phyloP scores from a whole-genome alignment of 2,888 invertebrate species.

The Xestobium rufovillosum region DNA sequence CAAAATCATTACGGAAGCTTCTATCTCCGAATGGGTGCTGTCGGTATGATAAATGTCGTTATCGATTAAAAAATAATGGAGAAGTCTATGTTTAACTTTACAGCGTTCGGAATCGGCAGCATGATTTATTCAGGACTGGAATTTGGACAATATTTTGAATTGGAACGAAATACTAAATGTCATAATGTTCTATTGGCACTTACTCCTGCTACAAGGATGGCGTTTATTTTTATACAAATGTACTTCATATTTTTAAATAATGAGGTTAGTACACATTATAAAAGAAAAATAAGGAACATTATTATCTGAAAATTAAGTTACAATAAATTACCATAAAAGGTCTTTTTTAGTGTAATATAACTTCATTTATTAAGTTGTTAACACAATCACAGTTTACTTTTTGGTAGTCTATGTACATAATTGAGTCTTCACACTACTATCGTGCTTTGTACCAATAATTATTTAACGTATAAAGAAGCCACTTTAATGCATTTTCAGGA shows the following conservation, averaged over 20 bases:
- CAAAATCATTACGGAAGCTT: slow-evolving; percentile 85
- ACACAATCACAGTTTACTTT: too few relatives aligned
- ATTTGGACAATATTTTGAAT: slow-evolving; percentile 92
- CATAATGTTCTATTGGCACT: slow-evolving; percentile 84
- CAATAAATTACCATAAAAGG: too few relatives aligned
- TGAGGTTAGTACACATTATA: slow-evolving; percentile 57
- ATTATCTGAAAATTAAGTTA: too few relatives aligned
- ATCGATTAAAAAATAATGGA: background rate
- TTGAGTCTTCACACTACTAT: too few relatives aligned
- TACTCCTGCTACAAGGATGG: slow-evolving; percentile 87
- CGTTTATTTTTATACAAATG: slow-evolving; percentile 95
- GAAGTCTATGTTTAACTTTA: slow-evolving; percentile 28
- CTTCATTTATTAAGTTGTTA: too few relatives aligned
- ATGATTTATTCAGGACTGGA: slow-evolving; percentile 97
- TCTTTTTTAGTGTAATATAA: too few relatives aligned
- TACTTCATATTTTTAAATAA: slow-evolving; percentile 97
- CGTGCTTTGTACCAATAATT: too few relatives aligned
- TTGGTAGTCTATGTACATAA: too few relatives aligned
- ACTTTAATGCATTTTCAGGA: too few relatives aligned
- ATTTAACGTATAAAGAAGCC: too few relatives aligned
- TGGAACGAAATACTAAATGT: slow-evolving; percentile 83
- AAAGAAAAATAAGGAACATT: too few relatives aligned
- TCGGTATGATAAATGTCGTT: slow-evolving; percentile 51
- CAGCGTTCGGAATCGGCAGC: slow-evolving; percentile 94
- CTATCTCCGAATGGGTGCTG: slow-evolving; percentile 87